Evolutionary conservation across 2,888 invertebrate genomes (phyloP), one percentile per base, ranked within the genome.

Genomic region (Onchidella celtica): DNA sequence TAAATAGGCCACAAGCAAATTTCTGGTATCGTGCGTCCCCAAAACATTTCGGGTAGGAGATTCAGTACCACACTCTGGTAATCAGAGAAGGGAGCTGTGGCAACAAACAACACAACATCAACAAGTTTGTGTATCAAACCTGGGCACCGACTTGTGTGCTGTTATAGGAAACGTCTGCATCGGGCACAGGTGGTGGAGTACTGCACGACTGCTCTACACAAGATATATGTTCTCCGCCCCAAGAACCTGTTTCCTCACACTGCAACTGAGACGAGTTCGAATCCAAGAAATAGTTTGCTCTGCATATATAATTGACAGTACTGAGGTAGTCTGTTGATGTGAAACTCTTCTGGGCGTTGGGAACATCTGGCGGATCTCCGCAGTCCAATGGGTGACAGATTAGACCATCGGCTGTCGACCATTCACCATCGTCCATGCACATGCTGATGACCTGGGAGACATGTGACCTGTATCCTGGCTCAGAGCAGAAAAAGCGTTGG

Each of bases 361-460:
- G 9, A 3, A 66, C 9, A 11, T 17, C 32, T 4, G 66, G 66
- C 9, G 66, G 66, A 3, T 21, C 32, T 11, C 66, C 66, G 27
- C 66, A 66, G 32, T 66, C 66, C 34, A 66, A 27, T 11, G 34
- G 66, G n/a, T 14, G 6, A 34, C 66, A 66, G 66, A 27, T 66
- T 4, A 66, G 47, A 11, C 47, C 47, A 47, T 47, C 47, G 47
- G 47, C 6, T 6, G 47, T 6, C 17, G 47, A 11, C 47, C 47
- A 47, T 47, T 47, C 47, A 6, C 9, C 47, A 11, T 6, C 17
- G 6, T 47, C 47, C 47, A 11, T 47, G 47, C 47, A 47, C 17
- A 11, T 17, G 17, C 9, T 11, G 47, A 47, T 47, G n/a, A n/a
- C n/a, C n/a, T n/a, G n/a, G n/a, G n/a, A n/a, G n/a, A n/a, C n/a